These are phyloP conservation scores for Mixornis gularis DNA, from an alignment of 2,113 vertebrate genomes.

Conservation along the genomic window DNA sequence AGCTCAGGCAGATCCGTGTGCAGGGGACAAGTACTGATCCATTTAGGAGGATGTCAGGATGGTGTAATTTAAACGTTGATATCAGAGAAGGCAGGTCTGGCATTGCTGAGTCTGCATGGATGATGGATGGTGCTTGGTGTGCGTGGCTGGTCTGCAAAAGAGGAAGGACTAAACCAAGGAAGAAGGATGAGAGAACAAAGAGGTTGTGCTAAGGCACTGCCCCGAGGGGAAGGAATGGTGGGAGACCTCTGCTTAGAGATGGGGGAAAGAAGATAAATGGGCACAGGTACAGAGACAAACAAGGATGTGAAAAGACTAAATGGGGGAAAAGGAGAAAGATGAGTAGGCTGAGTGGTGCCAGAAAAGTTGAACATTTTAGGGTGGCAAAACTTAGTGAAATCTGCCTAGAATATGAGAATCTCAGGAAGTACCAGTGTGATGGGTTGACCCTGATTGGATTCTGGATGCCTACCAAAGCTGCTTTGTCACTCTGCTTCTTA, in stretches of 20 bases:
- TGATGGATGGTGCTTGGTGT: not conserved
- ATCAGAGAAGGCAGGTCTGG: not conserved
- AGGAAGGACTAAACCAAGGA: not conserved
- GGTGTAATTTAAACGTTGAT: not conserved
- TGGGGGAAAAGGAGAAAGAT: not conserved
- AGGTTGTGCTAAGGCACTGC: not conserved
- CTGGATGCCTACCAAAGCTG: not conserved
- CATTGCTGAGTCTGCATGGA: not conserved
- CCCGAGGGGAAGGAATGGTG: not conserved
- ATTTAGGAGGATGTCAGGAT: not conserved
- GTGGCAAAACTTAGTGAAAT: not conserved
- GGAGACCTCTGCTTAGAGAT: not conserved
- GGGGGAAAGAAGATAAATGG: not conserved
- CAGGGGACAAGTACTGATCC: not conserved
- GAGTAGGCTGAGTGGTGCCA: not conserved
- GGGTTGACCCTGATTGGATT: not conserved
- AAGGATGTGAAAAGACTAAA: not conserved
- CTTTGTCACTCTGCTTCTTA: not conserved
- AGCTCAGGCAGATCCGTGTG: not conserved
- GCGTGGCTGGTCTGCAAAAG: not conserved
- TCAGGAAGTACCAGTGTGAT: not conserved
- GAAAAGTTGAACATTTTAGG: not conserved
- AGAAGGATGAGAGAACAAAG: not conserved
- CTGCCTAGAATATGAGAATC: not conserved
- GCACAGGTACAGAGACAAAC: not conserved